Percentiles rank a stretch among this genome's conserved stretches.
These are phyloP conservation scores for Corythaixoides concolor DNA, from an alignment of 2,113 vertebrate species.

Conservation along the genomic window DNA sequence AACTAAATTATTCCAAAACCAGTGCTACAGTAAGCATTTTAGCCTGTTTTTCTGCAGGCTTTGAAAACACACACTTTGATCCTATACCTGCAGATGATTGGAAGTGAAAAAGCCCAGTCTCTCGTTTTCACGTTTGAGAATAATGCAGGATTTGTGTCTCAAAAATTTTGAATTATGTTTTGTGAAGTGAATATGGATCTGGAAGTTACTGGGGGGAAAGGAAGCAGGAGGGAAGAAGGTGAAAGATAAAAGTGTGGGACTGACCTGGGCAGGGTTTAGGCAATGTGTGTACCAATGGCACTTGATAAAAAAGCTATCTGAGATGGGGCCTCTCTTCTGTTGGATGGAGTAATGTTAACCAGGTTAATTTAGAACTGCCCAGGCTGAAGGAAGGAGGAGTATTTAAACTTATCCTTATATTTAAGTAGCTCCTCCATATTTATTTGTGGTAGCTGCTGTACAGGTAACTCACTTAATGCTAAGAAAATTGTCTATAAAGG, in stretches of 20 bases:
- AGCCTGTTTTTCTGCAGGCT: neutral
- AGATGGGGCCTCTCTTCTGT: neutral
- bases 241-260: neutral
- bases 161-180: neutral
- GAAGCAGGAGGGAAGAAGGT: accelerated
- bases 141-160: neutral
- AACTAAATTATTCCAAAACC: neutral
- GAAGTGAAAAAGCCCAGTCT: neutral
- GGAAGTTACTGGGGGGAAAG: neutral
- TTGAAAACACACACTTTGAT: neutral
- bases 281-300: accelerated
- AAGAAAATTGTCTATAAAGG: neutral
- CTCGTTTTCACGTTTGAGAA: neutral
- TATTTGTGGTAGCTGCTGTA: neutral
- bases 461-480: neutral
- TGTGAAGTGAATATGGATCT: neutral
- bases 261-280: neutral
- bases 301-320: neutral
- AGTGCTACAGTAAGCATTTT: neutral
- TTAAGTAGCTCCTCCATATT: neutral
- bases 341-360: neutral
- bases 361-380: neutral
- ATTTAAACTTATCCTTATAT: neutral
- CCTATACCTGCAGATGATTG: neutral
- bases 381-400: neutral